phyloP scores from a whole-genome alignment of 2,888 invertebrate genomes.

The Dicycla oo region DNA sequence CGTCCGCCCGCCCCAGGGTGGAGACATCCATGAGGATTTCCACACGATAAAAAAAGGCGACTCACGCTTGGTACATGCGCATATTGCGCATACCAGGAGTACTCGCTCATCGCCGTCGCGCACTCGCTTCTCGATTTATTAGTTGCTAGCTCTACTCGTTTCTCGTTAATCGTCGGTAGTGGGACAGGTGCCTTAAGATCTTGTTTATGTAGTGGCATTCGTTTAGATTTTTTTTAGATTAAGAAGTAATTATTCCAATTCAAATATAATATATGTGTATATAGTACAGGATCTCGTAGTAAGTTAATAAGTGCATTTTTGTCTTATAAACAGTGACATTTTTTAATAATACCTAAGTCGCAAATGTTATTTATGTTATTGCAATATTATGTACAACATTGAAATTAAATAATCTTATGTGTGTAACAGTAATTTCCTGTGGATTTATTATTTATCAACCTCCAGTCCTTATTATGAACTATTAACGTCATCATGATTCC shows the following conservation, averaged over 20 bases:
- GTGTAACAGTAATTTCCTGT: not conserved
- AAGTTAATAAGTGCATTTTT: not conserved
- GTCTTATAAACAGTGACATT: not conserved
- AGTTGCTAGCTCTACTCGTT: not conserved
- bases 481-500: too few species aligned
- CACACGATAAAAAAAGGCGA: too few species aligned
- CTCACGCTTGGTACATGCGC: too few species aligned
- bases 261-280: not conserved
- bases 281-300: not conserved
- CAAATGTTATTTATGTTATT: not conserved
- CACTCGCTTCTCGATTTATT: too few species aligned
- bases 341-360: not conserved
- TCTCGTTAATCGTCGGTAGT: not conserved
- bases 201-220: not conserved
- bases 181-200: not conserved
- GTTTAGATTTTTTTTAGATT: not conserved
- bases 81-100: too few species aligned
- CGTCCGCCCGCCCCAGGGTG: too few species aligned
- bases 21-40: too few species aligned
- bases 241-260: not conserved
- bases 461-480: too few species aligned
- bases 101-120: too few species aligned
- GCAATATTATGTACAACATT: slow-evolving; percentile 6
- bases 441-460: not conserved
- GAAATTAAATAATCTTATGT: slow-evolving; percentile 11